Percentiles rank a stretch among this genome's conserved stretches.
These are phyloP conservation scores for Scartelaos histophorus DNA, from an alignment of 2,113 vertebrate species.

Conservation along the genomic window DNA sequence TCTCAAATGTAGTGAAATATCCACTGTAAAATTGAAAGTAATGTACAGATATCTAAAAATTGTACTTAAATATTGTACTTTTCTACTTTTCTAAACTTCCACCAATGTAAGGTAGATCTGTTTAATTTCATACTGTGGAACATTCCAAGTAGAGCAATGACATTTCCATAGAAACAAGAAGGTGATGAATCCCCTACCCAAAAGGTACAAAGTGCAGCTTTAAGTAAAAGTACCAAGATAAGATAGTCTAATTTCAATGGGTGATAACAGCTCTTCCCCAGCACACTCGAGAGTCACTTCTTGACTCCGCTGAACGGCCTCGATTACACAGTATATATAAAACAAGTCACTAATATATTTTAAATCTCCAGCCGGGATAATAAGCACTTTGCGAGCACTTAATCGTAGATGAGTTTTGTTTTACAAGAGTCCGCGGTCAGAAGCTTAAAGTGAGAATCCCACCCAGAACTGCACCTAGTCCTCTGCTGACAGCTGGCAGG, in stretches of 20 bases:
- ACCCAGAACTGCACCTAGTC: conserved; percentile 37
- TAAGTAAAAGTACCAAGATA: not conserved
- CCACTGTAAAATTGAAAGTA: too few relatives aligned
- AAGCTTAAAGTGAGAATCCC: conserved; percentile 36
- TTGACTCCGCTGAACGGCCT: conserved; percentile 16
- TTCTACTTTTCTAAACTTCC: too few relatives aligned
- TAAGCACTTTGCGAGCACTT: conserved; percentile 36
- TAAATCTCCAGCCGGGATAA: conserved; percentile 53
- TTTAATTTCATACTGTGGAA: too few relatives aligned
- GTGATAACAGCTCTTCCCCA: conserved; percentile 6
- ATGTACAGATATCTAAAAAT: too few relatives aligned
- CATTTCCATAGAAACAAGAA: too few relatives aligned
- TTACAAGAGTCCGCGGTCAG: conserved; percentile 58
- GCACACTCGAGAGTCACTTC: conserved; percentile 17
- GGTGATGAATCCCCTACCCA: too few relatives aligned
- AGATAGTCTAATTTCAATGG: conserved; percentile 11
- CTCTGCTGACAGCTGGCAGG: conserved; percentile 1
- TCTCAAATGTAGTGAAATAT: too few relatives aligned
- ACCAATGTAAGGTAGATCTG: too few relatives aligned
- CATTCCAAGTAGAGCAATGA: too few relatives aligned
- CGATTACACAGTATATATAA: conserved; percentile 38
- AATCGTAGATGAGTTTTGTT: conserved; percentile 49
- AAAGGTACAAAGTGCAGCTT: too few relatives aligned
- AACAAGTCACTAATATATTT: conserved; percentile 39
- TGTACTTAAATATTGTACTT: too few relatives aligned